These are phyloP conservation scores for Saccostrea echinata DNA, from an alignment of 1,140 invertebrate genomes.

Conservation along the genomic window DNA sequence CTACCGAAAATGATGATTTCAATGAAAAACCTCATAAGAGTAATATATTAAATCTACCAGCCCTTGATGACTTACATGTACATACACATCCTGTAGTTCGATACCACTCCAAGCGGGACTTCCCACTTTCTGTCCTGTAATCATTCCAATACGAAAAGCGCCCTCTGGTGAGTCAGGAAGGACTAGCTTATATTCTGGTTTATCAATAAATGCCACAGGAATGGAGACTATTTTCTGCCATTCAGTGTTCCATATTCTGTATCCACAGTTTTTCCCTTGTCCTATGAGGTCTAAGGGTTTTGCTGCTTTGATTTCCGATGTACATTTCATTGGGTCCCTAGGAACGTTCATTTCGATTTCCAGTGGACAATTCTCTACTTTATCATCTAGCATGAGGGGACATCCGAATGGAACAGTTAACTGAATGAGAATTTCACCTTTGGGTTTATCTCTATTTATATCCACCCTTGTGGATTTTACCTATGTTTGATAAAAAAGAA, in stretches of 20 bases:
- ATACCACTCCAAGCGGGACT: conserved; percentile 1
- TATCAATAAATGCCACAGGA: not conserved
- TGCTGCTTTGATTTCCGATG: not conserved
- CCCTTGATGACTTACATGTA: not conserved
- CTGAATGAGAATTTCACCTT: not conserved
- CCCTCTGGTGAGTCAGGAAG: not conserved
- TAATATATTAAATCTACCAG: too few relatives aligned
- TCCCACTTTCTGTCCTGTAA: not conserved
- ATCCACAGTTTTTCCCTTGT: not conserved
- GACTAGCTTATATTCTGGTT: not conserved
- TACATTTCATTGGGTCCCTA: not conserved
- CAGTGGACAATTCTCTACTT: conserved; percentile 2
- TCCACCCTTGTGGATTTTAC: not conserved
- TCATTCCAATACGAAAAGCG: not conserved
- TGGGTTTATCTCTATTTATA: not conserved
- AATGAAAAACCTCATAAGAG: too few relatives aligned
- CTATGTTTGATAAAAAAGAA: not conserved
- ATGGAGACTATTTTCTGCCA: not conserved
- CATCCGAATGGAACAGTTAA: conserved; percentile 12
- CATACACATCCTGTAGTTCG: not conserved
- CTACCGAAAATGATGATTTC: too few relatives aligned
- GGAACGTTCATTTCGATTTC: conserved; percentile 29
- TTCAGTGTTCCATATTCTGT: not conserved
- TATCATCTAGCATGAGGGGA: not conserved
- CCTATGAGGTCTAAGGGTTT: not conserved